These are phyloP conservation scores for Catocala sponsa DNA, from an alignment of 2,888 invertebrate species.

Conservation along the genomic window DNA sequence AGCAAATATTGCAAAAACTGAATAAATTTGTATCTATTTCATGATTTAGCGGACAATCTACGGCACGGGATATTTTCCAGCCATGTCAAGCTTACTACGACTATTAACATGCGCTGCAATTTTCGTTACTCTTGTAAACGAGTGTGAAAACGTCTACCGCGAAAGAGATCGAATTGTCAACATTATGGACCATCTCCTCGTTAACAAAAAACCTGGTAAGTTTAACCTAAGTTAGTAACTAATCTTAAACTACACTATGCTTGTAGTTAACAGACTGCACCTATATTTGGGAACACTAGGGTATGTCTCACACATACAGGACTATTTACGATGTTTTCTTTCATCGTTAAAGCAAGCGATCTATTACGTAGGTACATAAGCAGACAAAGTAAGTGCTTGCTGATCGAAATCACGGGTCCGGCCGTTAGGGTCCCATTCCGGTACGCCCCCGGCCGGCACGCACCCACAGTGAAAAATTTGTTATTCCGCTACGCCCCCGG, in stretches of 20 bases:
- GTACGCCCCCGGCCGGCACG: too few species aligned
- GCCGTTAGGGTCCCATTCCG: too few species aligned
- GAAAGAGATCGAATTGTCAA: slow-evolving; percentile 63
- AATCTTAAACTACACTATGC: not conserved
- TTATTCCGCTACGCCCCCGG: too few species aligned
- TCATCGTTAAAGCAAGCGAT: too few species aligned
- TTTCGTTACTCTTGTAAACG: slow-evolving; percentile 62
- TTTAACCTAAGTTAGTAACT: not conserved
- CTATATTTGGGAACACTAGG: too few species aligned
- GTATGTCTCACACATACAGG: too few species aligned
- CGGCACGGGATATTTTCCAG: slow-evolving; percentile 59
- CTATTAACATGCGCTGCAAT: slow-evolving; percentile 62
- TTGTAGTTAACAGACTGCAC: not conserved
- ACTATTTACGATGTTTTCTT: too few species aligned
- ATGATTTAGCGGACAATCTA: slow-evolving; percentile 55
- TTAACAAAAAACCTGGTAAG: slow-evolving; percentile 69
- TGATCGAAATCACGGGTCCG: too few species aligned
- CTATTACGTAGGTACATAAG: too few species aligned
- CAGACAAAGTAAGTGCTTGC: too few species aligned
- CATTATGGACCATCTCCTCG: slow-evolving; percentile 67
- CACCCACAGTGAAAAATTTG: too few species aligned
- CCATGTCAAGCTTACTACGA: slow-evolving; percentile 61
- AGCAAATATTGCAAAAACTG: too few species aligned
- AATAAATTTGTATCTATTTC: not conserved
- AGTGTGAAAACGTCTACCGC: slow-evolving; percentile 68